Evolutionary conservation across 2,888 invertebrate genomes (phyloP).

Genomic region (Sisyra nigra): DNA sequence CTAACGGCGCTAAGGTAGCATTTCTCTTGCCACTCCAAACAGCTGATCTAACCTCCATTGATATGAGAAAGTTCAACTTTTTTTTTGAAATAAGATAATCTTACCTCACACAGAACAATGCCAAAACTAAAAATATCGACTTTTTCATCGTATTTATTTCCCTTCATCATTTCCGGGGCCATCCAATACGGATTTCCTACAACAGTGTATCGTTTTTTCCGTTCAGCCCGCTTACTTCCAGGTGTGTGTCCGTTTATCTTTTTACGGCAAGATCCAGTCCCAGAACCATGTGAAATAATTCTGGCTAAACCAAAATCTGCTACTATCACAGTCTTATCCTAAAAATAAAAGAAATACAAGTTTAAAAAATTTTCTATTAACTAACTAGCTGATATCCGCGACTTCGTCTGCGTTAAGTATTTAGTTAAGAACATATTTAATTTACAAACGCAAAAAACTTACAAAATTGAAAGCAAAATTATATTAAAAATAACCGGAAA

Average conservation of each 20-base stretch:
- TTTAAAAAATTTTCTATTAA: too few species aligned
- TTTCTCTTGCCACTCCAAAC: too few species aligned
- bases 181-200: conserved; percentile 98
- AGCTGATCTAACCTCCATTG: too few species aligned
- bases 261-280: conserved; percentile 13
- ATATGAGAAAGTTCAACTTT: too few species aligned
- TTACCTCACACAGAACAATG: conserved; percentile 83
- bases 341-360: too few species aligned
- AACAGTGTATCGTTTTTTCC: conserved; percentile 83
- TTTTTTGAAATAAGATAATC: conserved; percentile 12
- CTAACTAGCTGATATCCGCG: too few species aligned
- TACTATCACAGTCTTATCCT: conserved; percentile 83
- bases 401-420: too few species aligned
- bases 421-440: too few species aligned
- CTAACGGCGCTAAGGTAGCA: too few species aligned
- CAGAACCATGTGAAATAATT: conserved; percentile 42
- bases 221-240: conserved; percentile 34
- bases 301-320: conserved; percentile 91
- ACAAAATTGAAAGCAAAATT: too few species aligned
- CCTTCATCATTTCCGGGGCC: conserved; percentile 98
- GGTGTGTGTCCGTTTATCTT: conserved; percentile 22
- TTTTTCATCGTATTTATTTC: conserved; percentile 88
- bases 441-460: too few species aligned
- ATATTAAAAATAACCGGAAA: too few species aligned
- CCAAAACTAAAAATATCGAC: conserved; percentile 95